Conservation (phyloP, 2,113 vertebrate genomes). For the Nycticryphes semicollaris region DNA sequence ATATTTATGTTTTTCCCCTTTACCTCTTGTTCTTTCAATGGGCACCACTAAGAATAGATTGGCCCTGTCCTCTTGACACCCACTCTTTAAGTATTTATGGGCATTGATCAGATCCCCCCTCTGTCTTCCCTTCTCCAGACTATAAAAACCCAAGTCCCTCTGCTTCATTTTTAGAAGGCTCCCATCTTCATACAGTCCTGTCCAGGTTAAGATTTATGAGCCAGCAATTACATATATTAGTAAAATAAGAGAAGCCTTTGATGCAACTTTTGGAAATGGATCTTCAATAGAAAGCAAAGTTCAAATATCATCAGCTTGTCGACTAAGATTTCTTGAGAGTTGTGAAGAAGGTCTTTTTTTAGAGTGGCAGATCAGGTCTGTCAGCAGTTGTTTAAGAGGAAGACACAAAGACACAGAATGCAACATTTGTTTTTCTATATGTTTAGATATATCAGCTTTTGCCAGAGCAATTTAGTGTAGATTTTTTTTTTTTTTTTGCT, state of each 20-base stretch:
- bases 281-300: background rate
- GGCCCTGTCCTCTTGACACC: too few relatives aligned
- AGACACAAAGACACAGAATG: background rate
- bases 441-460: background rate
- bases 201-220: background rate
- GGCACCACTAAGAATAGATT: too few relatives aligned
- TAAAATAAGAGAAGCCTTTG: background rate
- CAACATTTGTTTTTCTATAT: background rate
- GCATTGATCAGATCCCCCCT: too few relatives aligned
- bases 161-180: background rate
- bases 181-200: background rate
- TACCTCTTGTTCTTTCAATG: too few relatives aligned
- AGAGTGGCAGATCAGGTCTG: background rate
- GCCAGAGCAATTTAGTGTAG: background rate
- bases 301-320: background rate
- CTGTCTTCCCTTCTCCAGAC: too few relatives aligned
- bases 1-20: too few relatives aligned
- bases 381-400: background rate
- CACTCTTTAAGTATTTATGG: too few relatives aligned
- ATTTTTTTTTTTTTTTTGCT: background rate
- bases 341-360: background rate
- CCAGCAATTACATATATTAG: background rate
- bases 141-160: too few relatives aligned
- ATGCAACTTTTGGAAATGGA: background rate
- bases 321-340: background rate